These are phyloP conservation scores for Stichodactyla mertensii DNA, from an alignment of 64 coral and sea anemone genomes.

Conservation along the genomic window DNA sequence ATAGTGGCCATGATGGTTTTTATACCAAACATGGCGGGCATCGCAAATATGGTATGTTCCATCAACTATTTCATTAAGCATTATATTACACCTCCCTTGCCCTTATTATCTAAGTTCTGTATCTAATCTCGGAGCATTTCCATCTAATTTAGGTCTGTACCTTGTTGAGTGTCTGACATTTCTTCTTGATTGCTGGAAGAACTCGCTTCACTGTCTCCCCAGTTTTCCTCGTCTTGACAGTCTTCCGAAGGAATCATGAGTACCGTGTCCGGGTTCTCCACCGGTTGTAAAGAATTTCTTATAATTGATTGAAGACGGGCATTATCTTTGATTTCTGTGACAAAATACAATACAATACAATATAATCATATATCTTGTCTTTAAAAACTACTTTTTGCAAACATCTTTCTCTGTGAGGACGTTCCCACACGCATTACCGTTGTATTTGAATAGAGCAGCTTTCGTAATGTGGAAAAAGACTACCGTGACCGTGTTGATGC, in stretches of 20 bases:
- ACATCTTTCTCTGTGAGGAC: not conserved
- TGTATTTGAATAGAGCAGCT: too few relatives aligned
- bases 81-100: too few relatives aligned
- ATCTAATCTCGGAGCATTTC: not conserved
- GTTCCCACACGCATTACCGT: too few relatives aligned
- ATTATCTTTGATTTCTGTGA: conserved; percentile 71
- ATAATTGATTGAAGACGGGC: conserved; percentile 77
- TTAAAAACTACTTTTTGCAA: not conserved
- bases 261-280: conserved; percentile 82
- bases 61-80: too few relatives aligned
- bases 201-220: conserved; percentile 13
- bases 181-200: conserved; percentile 12
- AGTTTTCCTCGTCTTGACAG: conserved; percentile 14
- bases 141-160: not conserved
- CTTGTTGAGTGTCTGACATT: not conserved
- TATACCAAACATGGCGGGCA: too few relatives aligned
- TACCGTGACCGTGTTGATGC: too few relatives aligned
- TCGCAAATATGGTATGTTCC: too few relatives aligned
- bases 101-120: not conserved
- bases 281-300: conserved; percentile 67
- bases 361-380: not conserved
- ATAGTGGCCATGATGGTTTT: too few relatives aligned
- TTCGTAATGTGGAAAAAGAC: too few relatives aligned
- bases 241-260: conserved; percentile 25
- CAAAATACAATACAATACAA: not conserved